phyloP scores from a whole-genome alignment of 2,888 invertebrate genomes.

The Agrypnus murinus region DNA sequence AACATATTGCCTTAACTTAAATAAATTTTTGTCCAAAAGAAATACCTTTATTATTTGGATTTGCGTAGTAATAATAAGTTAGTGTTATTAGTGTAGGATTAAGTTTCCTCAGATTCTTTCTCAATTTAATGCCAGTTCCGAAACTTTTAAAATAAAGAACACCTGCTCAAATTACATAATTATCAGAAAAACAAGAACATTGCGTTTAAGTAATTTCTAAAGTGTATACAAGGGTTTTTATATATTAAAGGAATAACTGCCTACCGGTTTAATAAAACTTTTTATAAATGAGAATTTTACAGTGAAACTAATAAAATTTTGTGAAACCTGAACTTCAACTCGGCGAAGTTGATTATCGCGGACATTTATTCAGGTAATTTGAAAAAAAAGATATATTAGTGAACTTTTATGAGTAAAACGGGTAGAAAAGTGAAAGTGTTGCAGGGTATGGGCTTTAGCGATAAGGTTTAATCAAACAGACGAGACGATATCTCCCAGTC shows the following conservation, averaged over 20 bases:
- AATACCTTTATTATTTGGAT: too few relatives aligned
- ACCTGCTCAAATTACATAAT: constrained; percentile 9
- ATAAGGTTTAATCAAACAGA: constrained; percentile 9
- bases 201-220: too few relatives aligned
- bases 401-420: neutral
- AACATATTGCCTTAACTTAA: too few relatives aligned
- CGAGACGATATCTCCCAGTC: neutral
- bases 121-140: neutral
- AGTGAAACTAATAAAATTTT: neutral
- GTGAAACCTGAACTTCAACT: neutral
- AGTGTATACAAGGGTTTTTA: neutral
- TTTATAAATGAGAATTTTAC: neutral
- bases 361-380: neutral
- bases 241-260: neutral
- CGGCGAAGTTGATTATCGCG: neutral
- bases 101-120: neutral
- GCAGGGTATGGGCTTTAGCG: neutral
- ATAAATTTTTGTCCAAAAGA: too few relatives aligned
- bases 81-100: neutral
- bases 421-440: neutral
- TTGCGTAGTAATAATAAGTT: constrained; percentile 2
- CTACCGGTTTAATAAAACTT: neutral
- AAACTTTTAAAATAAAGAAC: constrained; percentile 13
- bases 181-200: neutral
- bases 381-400: neutral